Evolutionary conservation across 1,140 invertebrate genomes (phyloP), one percentile per base, ranked within the genome.

Genomic region (Drosophila chauvacae): DNA sequence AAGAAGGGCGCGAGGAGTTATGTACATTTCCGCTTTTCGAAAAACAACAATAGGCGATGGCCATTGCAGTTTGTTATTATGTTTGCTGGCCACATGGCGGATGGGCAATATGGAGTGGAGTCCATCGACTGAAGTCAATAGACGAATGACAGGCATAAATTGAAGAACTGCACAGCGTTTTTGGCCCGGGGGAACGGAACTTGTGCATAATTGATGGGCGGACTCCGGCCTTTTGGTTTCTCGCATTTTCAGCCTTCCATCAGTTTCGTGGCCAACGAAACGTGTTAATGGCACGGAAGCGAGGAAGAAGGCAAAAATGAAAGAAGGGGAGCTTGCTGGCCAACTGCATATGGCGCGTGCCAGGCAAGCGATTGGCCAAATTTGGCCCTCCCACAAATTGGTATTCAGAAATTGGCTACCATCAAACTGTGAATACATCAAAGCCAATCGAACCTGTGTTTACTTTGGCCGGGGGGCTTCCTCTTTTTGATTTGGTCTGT

Each of bases 281-380:
- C 82, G 83, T 86, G 83, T 86, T 79, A 87, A 77, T 86, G 77
- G 85, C 84, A 90, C 85, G 84, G 84, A 88, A 88, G 85, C 84
- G 62, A 61, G 55, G 80, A 77, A 26, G 45, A 48, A 16, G 45
- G 20, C 44, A 23, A 23, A 23, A 47, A 44, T 16, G 41, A 47
- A 58, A 57, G 74, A 81, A 23, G 45, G 44, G 64, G 64, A 71
- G 51, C 23, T 71, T 44, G 63, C 26, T 30, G 51, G 50, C 57
- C 48, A 80, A 78, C 60, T 85, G 84, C 84, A 88, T 88, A 78
- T 81, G 85, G 84, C 84, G 85, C 84, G 84, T 88, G 85, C 84
- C 85, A 75, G 45, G 39, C 80, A 71, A 77, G 41, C 77, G 66
- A 74, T 87, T 77, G 72, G 77, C 83, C 84, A 87, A 88, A 88